These are phyloP conservation scores for Hylyphantes graminicola DNA, from an alignment of 1,140 invertebrate genomes.

Conservation along the genomic window DNA sequence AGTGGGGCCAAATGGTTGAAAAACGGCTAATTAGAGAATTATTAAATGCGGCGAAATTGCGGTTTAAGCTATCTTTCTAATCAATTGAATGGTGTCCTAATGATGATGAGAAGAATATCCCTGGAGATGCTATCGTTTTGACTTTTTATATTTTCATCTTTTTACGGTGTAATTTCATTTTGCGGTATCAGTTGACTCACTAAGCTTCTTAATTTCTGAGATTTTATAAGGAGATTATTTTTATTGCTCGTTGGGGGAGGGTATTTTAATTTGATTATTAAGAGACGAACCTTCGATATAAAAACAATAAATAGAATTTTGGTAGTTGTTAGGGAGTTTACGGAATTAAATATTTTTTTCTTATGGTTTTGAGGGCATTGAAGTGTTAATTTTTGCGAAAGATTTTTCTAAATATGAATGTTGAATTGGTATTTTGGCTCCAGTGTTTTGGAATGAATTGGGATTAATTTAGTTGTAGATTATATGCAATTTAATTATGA, in stretches of 20 bases:
- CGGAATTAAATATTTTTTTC: too few species aligned
- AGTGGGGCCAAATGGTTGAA: slow-evolving; percentile 55
- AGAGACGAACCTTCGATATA: neutral
- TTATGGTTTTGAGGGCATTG: too few species aligned
- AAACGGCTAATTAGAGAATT: slow-evolving; percentile 59
- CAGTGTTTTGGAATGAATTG: too few species aligned
- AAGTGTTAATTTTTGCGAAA: too few species aligned
- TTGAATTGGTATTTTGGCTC: too few species aligned
- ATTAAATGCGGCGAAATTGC: slow-evolving; percentile 59
- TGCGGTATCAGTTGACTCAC: slow-evolving; percentile 30
- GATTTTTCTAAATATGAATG: too few species aligned
- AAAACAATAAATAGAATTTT: too few species aligned
- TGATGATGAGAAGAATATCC: slow-evolving; percentile 53
- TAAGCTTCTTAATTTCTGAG: slow-evolving; percentile 56
- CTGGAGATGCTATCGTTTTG: neutral
- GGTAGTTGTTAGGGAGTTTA: too few species aligned
- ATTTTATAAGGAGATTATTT: slow-evolving; percentile 59
- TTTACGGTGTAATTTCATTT: slow-evolving; percentile 54
- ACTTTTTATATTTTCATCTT: slow-evolving; percentile 18
- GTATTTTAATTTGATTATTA: slow-evolving; percentile 51
- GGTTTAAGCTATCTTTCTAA: slow-evolving; percentile 59
- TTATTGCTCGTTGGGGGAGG: neutral
- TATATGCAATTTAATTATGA: too few species aligned
- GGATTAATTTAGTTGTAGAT: too few species aligned
- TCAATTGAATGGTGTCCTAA: slow-evolving; percentile 51